phyloP scores from a whole-genome alignment of 53 echinoderm and acorn worm genomes.

The Luidia sarsii region DNA sequence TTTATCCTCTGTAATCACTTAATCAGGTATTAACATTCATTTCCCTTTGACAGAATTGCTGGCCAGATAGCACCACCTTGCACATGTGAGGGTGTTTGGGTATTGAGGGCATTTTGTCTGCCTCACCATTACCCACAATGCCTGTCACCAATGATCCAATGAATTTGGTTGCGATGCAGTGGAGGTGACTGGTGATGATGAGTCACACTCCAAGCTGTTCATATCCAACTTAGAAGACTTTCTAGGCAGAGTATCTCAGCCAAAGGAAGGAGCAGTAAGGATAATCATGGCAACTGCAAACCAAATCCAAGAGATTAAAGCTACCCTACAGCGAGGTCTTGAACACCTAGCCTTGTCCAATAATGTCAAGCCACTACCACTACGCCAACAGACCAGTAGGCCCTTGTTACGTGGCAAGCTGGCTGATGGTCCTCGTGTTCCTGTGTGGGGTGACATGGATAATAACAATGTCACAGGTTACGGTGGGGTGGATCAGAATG shows the following conservation, averaged over 20 bases:
- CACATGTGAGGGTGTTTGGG: too few species aligned
- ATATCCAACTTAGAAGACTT: too few species aligned
- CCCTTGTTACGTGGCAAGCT: constrained; percentile 67
- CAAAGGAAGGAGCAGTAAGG: too few species aligned
- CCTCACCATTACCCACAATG: constrained; percentile 1
- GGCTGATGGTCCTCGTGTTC: constrained; percentile 13
- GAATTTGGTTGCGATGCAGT: constrained; percentile 13
- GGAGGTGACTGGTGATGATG: too few species aligned
- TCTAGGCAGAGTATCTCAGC: too few species aligned
- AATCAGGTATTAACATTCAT: background rate
- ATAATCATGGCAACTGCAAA: constrained; percentile 79
- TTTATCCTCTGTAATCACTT: too few species aligned
- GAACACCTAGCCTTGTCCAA: constrained; percentile 84
- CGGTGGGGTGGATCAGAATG: constrained; percentile 37
- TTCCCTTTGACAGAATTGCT: too few species aligned
- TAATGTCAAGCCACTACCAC: constrained; percentile 88
- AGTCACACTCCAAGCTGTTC: too few species aligned
- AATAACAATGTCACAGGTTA: constrained; percentile 27
- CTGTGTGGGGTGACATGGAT: constrained; percentile 26
- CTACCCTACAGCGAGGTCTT: constrained; percentile 89
- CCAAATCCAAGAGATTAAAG: constrained; percentile 83
- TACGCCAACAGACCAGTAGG: constrained; percentile 78
- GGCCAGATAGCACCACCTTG: too few species aligned
- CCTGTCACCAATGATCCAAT: constrained; percentile 5
- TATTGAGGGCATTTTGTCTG: background rate